Evolutionary conservation across 2,888 invertebrate species (phyloP), one percentile per base, ranked within the genome.

Genomic region (Leptinotarsa juncta): DNA sequence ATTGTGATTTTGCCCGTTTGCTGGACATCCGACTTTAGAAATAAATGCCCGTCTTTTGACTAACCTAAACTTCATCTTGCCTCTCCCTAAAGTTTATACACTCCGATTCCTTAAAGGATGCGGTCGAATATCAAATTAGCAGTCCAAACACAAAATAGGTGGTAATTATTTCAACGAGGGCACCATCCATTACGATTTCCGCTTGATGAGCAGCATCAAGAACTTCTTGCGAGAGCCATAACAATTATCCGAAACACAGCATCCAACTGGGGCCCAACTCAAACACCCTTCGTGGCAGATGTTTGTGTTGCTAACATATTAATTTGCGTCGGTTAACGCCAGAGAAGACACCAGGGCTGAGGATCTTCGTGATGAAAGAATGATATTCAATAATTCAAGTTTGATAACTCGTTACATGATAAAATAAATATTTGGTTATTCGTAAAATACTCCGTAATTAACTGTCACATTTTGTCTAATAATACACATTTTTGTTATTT

Each of bases 301-400:
- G 78, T 74, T 72, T 73, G 67, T 70, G 49, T 71, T 69, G 42
- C 72, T 73, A 77, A 78, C 74, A 68, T 77, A 76, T 77, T 76
- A 78, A 80, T 80, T 79, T 78, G 75, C 80, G 81, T 67, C 74
- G 70, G 71, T 53, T 62, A 67, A 74, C 74, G 66, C 55, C 67
- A 67, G 10, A n/a, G 49, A 67, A 20, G 49, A 32, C 67, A 50
- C 67, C 49, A 48, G 20, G 49, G 18, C 32, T 50, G 5, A 50
- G 67, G 26, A 14, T 12, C 51, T 23, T 7, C 18, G 18, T 18
- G 49, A 23, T 15, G 49, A 23, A 18, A 18, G 23, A 57, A 20
- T 10, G 1, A 57, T 20, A 7, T 57, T 57, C 57, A 15, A n/a
- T 32, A 32, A 32, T 32, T 32, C 26, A 26, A 7, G 32, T 10